Evolutionary conservation across 2,113 vertebrate genomes (phyloP), one percentile per base, ranked within the genome.

Genomic region (Cephalopterus ornatus): DNA sequence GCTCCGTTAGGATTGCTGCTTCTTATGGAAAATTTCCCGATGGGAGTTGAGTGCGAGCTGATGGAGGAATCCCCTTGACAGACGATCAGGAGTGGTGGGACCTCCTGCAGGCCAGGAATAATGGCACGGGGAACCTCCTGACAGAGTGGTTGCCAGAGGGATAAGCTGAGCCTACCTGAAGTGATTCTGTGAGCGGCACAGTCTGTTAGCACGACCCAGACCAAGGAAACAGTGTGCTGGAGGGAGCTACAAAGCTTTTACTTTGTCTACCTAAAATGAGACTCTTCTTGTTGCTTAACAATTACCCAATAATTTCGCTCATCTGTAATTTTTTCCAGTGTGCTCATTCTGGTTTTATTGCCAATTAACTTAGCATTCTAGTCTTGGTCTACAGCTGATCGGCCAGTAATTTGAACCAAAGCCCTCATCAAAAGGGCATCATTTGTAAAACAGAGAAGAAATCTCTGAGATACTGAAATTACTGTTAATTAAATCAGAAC

Each of bases 401-500:
- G 83, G 87, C 30, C 84, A 32, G 52, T 72, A 81, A 87, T 76
- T 91, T 46, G 30, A 79, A 50, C 17, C 58, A 39, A 82, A 95
- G 71, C 65, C 91, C 84, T 92, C 62, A 85, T 92, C 96, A 82
- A 87, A 85, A 97, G 88, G 95, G 75, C 91, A 76, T 55, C 7
- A 18, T 93, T 95, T 88, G 83, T 78, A 88, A 95, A 91, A 66
- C 66, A 9, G 90, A 85, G 92, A 85, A 80, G 80, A 94, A 95
- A 83, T 71, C 47, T 68, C 74, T 0, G 33, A 95, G 76, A 73
- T 41, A 23, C 42, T 61, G 23, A 94, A 78, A 92, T 81, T 52
- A 59, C 37, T 87, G 93, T 95, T 97, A 95, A 97, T 97, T 96
- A 93, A 97, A 94, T 95, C 82, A 79, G 82, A 52, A 55, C 77